Evolutionary conservation across 2,797 vertebrate species (phyloP), one percentile per base, ranked within the genome.

Genomic region (Podarcis lilfordi): DNA sequence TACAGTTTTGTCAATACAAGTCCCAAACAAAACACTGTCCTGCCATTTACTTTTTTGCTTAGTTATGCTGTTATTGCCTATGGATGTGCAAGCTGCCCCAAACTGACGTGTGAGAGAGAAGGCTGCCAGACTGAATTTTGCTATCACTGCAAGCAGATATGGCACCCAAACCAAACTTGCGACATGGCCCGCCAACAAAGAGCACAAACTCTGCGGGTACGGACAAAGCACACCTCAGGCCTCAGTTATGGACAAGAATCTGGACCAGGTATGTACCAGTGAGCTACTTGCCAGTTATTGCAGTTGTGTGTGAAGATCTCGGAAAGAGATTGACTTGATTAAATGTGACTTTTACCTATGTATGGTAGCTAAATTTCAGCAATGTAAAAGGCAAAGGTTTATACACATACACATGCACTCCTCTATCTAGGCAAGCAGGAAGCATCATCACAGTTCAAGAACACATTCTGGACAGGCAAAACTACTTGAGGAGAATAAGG

Each of bases 61-160:
- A 99, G 99, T 59, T 99, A 99, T 25, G 99, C 99, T 0, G 98
- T 99, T 91, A 99, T 99, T 79, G 99, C 99, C 92, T 99, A 99
- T 37, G 99, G 99, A 91, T 99, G 99, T 86, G 99, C 99, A 97
- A 99, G 99, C 97, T 99, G 99, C 95, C 99, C 99, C 93, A 97
- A 98, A 96, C 94, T 99, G 96, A 98, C 98, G 85, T 99, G 99
- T 87, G 98, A 98, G 95, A 97, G 99, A 89, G 98, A 99, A 23
- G 99, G 99, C 93, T 99, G 99, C 91, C 98, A 98, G 35, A 98
- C 99, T 0, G 99, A 99, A 96, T 99, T 99, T 97, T 99, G 99
- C 96, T 99, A 99, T 95, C 99, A 99, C 97, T 99, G 99, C 97
- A 99, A 99, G 76, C 99, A 99, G 96, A 98, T 98, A 92, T 99